These are phyloP conservation scores for Pavo muticus DNA, from an alignment of 2,113 vertebrate species.

Conservation along the genomic window DNA sequence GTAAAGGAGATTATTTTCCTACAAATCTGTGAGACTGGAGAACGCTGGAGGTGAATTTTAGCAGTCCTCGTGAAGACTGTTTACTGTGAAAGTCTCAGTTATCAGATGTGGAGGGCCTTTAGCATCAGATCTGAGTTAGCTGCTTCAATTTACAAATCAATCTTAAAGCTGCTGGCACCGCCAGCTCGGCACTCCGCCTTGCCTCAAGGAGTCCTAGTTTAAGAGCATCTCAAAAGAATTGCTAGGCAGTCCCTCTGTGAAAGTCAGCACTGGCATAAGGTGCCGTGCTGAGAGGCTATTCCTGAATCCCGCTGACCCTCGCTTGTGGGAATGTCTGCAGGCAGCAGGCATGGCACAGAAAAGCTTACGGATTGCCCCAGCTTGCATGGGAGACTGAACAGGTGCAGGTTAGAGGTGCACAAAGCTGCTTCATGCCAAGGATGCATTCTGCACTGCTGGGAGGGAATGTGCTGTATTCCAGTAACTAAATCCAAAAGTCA, in stretches of 20 bases:
- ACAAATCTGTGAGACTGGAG: not conserved
- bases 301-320: not conserved
- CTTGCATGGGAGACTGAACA: accelerated
- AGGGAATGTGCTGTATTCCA: not conserved
- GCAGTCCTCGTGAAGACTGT: not conserved
- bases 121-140: not conserved
- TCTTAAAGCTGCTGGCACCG: not conserved
- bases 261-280: not conserved
- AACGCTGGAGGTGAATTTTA: not conserved
- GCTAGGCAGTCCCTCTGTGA: not conserved
- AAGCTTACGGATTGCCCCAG: not conserved
- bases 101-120: not conserved
- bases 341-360: not conserved
- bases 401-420: not conserved
- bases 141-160: not conserved
- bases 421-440: not conserved
- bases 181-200: not conserved
- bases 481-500: not conserved
- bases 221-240: not conserved
- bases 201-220: not conserved
- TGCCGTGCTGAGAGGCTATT: not conserved
- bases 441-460: not conserved
- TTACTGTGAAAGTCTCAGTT: not conserved
- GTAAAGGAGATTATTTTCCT: not conserved
- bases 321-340: not conserved